phyloP scores from a whole-genome alignment of 2,888 invertebrate species.

The Drosophila birchii region DNA sequence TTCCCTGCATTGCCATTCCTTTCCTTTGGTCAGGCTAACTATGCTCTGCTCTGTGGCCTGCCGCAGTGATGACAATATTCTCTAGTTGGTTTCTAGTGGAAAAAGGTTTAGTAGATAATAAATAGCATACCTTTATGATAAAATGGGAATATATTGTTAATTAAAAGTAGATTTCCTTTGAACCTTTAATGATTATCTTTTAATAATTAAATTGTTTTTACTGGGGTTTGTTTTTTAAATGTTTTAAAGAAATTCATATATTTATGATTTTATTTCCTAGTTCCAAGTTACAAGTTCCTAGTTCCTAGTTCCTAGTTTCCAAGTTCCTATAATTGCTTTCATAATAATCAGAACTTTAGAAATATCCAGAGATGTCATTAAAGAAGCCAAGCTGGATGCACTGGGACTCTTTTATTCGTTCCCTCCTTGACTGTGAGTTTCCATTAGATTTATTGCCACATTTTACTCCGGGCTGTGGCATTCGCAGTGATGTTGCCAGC shows the following conservation, averaged over 20 bases:
- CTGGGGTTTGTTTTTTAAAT: too few relatives aligned
- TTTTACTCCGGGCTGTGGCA: slow-evolving; percentile 69
- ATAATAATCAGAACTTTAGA: neutral
- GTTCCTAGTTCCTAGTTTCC: too few relatives aligned
- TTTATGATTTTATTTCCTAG: neutral
- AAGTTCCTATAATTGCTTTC: neutral
- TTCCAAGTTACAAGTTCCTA: too few relatives aligned
- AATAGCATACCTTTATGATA: neutral
- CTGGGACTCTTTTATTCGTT: slow-evolving; percentile 29
- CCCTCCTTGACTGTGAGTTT: slow-evolving; percentile 61
- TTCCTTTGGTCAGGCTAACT: slow-evolving; percentile 23
- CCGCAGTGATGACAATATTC: slow-evolving; percentile 9
- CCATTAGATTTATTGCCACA: slow-evolving; percentile 83
- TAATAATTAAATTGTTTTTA: neutral
- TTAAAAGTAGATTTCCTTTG: neutral
- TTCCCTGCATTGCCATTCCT: slow-evolving; percentile 35
- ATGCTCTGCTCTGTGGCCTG: neutral
- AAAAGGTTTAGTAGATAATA: neutral
- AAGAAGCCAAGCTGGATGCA: slow-evolving; percentile 13
- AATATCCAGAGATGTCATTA: neutral
- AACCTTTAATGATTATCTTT: neutral
- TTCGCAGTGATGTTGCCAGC: slow-evolving; percentile 48
- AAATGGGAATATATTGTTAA: neutral
- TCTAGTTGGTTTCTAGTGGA: neutral
- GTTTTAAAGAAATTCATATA: too few relatives aligned